These are phyloP conservation scores for Plumapathes pennacea DNA, from an alignment of 92 coral and sea anemone genomes.

Conservation along the genomic window DNA sequence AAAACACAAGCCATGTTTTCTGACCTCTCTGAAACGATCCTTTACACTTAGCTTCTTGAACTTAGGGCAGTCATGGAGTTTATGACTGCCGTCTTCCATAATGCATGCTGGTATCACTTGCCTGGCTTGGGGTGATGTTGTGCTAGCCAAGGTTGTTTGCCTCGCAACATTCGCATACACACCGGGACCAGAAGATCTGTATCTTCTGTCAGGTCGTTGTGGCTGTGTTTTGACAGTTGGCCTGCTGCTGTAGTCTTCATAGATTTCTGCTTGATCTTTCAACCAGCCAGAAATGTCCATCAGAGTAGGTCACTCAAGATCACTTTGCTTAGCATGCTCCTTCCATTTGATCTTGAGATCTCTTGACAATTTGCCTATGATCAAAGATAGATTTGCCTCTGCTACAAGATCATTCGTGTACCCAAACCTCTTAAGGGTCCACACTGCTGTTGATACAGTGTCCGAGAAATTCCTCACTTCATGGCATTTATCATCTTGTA, in stretches of 20 bases:
- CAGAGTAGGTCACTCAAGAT: neutral
- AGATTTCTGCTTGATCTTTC: slow-evolving; percentile 22
- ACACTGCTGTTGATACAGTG: slow-evolving; percentile 6
- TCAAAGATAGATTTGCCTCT: slow-evolving; percentile 14
- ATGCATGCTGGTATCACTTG: neutral
- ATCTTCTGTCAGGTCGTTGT: too few relatives aligned
- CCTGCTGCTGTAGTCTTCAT: slow-evolving; percentile 6
- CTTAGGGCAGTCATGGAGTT: slow-evolving; percentile 19
- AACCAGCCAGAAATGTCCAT: slow-evolving; percentile 17
- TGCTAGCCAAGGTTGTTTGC: too few relatives aligned
- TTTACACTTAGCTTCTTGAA: slow-evolving; percentile 9
- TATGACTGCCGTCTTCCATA: slow-evolving; percentile 15
- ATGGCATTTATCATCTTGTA: neutral
- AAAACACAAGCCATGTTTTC: slow-evolving; percentile 20
- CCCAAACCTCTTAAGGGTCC: slow-evolving; percentile 6
- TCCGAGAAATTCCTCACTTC: slow-evolving; percentile 16
- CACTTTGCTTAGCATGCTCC: slow-evolving; percentile 13
- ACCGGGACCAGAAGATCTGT: too few relatives aligned
- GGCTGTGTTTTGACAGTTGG: neutral
- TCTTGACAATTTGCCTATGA: slow-evolving; percentile 5
- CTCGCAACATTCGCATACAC: too few relatives aligned
- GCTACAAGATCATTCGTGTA: slow-evolving; percentile 4
- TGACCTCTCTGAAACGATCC: slow-evolving; percentile 6
- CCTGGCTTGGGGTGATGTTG: slow-evolving; percentile 3
- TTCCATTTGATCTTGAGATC: slow-evolving; percentile 27